These are phyloP conservation scores for Leptothorax acervorum DNA, from an alignment of 2,888 invertebrate species.

Conservation along the genomic window DNA sequence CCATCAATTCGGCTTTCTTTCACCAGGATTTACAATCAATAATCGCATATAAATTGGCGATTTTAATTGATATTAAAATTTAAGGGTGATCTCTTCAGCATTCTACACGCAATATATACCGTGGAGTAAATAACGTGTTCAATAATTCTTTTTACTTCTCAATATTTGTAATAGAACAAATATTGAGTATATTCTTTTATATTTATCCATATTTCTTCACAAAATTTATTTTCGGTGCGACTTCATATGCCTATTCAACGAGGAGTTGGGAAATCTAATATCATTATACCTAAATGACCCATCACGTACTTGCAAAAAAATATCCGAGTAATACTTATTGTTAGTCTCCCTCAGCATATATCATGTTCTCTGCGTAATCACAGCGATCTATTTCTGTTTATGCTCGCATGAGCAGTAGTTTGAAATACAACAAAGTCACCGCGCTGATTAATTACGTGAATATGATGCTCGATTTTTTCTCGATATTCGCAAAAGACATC, in stretches of 20 bases:
- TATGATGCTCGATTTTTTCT: conserved; percentile 36
- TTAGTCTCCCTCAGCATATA: no score
- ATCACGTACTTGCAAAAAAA: neutral
- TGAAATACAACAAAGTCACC: neutral
- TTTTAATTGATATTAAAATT: neutral
- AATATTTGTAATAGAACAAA: neutral
- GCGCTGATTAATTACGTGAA: conserved; percentile 54
- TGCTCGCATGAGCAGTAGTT: neutral
- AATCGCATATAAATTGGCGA: neutral
- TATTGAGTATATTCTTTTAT: no score
- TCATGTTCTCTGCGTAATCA: no score
- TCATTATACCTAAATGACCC: neutral
- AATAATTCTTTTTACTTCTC: neutral
- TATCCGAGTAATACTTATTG: no score
- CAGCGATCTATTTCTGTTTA: neutral
- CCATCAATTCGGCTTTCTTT: neutral
- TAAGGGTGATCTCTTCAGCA: neutral
- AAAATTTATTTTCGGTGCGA: neutral
- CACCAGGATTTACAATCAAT: neutral
- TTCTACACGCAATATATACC: neutral
- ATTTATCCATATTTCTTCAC: no score
- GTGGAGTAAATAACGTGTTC: neutral
- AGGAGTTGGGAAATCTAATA: neutral
- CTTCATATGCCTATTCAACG: no score
- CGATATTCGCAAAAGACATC: conserved; percentile 36